phyloP scores from a whole-genome alignment of 2,113 vertebrate species.

The Tricholaema leucomelas region DNA sequence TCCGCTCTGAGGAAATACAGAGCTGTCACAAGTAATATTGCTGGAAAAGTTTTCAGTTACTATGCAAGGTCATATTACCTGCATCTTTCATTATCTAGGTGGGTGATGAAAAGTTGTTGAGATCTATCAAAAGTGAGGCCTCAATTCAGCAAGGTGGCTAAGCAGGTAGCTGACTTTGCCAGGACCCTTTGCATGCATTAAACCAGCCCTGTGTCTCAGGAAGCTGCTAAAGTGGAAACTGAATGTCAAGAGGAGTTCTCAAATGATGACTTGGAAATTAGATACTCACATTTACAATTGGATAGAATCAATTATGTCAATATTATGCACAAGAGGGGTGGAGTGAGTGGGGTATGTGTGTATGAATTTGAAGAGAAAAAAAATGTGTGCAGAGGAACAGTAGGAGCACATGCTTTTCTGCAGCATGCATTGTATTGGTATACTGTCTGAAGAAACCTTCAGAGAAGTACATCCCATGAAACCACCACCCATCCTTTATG shows the following conservation, averaged over 20 bases:
- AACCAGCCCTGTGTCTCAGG: neutral
- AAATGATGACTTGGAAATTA: neutral
- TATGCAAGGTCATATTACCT: neutral
- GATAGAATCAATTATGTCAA: neutral
- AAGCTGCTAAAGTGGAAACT: neutral
- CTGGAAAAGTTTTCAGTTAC: neutral
- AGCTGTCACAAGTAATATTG: neutral
- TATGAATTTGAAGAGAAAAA: neutral
- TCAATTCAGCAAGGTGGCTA: neutral
- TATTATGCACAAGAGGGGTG: neutral
- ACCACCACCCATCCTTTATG: neutral
- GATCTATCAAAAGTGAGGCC: neutral
- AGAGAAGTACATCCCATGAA: neutral
- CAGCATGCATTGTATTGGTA: accelerated
- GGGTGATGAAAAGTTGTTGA: neutral
- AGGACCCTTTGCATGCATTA: neutral
- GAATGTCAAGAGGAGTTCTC: neutral
- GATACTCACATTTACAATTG: neutral
- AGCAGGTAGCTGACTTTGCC: neutral
- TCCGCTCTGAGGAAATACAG: neutral
- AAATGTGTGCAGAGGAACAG: neutral
- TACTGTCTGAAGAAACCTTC: neutral
- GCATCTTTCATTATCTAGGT: neutral
- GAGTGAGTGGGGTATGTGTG: no score
- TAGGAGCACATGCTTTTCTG: neutral